Percentiles rank a stretch among this genome's conserved stretches.
Conservation (phyloP, 2,797 vertebrate species). For the Hylomyscus alleni region DNA sequence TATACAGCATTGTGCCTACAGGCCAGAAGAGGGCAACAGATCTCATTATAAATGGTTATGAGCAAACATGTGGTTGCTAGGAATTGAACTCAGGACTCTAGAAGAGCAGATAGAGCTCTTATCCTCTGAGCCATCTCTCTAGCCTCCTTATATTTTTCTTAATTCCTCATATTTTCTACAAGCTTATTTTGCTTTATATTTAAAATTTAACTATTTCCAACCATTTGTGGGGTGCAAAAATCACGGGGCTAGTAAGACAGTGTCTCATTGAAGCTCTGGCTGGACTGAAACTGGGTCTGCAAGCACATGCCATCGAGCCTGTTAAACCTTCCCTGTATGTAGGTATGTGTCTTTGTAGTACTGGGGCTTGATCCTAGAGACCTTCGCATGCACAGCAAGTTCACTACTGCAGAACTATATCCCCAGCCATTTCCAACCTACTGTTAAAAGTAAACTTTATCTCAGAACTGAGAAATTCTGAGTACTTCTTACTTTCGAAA, state of each 20-base stretch:
- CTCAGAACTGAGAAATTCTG: not conserved
- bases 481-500: not conserved
- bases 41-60: too few relatives aligned
- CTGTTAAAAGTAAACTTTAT: not conserved
- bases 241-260: not conserved
- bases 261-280: not conserved
- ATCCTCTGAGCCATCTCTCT: too few relatives aligned
- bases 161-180: constrained; percentile 4
- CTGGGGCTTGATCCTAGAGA: not conserved
- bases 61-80: too few relatives aligned
- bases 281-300: not conserved
- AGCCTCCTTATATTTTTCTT: not conserved
- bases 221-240: too few relatives aligned
- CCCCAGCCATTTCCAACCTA: not conserved
- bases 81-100: too few relatives aligned
- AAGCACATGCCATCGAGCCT: not conserved
- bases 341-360: not conserved
- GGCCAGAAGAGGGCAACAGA: too few relatives aligned
- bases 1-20: too few relatives aligned
- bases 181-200: not conserved
- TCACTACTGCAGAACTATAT: not conserved
- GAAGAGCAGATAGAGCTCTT: too few relatives aligned
- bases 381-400: not conserved
- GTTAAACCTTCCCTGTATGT: not conserved
- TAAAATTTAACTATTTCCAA: not conserved